Base-by-base conservation (phyloP, 2,797 vertebrate species). In the Eremophila alpestris region DNA sequence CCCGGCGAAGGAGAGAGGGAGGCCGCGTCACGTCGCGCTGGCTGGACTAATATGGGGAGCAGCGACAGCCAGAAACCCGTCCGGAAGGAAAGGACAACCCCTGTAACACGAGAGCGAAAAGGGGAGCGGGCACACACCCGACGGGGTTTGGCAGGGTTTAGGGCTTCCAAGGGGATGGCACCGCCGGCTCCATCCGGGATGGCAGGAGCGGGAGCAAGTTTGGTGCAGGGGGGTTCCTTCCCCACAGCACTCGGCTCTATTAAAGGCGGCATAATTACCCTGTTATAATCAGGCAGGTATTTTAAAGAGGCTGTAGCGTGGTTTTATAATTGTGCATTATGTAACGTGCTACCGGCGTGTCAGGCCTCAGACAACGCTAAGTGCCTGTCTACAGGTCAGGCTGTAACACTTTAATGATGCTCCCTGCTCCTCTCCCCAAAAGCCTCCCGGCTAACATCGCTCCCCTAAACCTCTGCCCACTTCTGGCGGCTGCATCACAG, bases 301-400 rank as follows among this genome's bases (percentile, higher is more conserved):
- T 93, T 96, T 56, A 88, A 65, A 94, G 83, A 92, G 63, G 82
- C 76, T 93, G 93, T 55, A 29, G 75, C 13, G 59, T 70, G 87
- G 92, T 90, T 95, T 93, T 94, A 69, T 94, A 96, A 94, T 93
- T 94, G 88, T 78, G 75, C 40, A 18, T 97, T 96, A 97, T 49
- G 52, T 91, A 97, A 97, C 64, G 55, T 19, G 87, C 80, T 52
- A 56, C 70, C 32, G 75, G 59, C 4, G 27, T 94, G 90, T 87
- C 94, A 92, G 78, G 92, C 73, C 81, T 77, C 83, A 27, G 95
- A 93, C 79, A 75, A 63, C 89, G 70, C 59, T 32, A 60, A 94
- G 83, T 24, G 43, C n/a, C 56, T 38, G 55, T 59, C 84, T 73
- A 48, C 56, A 24, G 81, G 92, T 90, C 88, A 48, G 73, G 52